Evolutionary conservation across 2,113 vertebrate species (phyloP), one percentile per base, ranked within the genome.

Genomic region (Promerops cafer): DNA sequence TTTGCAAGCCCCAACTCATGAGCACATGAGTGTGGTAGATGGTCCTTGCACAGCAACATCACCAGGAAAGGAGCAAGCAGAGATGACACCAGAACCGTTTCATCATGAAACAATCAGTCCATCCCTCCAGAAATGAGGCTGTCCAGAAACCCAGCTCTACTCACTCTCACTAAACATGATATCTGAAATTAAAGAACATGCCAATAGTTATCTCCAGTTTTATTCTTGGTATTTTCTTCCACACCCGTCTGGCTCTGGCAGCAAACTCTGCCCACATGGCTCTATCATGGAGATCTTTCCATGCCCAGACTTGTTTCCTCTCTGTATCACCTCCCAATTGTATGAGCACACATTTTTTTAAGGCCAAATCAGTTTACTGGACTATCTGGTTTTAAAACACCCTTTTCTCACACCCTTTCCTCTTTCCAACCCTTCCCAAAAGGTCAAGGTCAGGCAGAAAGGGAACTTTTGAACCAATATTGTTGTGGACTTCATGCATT

Each of bases 381-480:
- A 45, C n/a, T 65, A 49, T 69, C 37, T 61, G 63, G 37, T 83
- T 92, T 91, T 80, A 69, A 85, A 96, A 87, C 49, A 78, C 56
- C 13, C 33, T 93, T 94, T 87, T 75, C 76, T 93, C 52, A 90
- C 44, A 93, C 35, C 16, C 56, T 87, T 96, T 94, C 87, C 84
- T 93, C 39, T 94, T 94, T 76, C 68, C 72, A 91, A 13, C 7
- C 61, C 74, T 94, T 94, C 53, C 82, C 53, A 57, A 69, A 87
- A 88, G 78, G 85, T 57, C 92, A 93, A 92, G 88, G 92, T 90
- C 85, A 90, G 80, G 68, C 85, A 93, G 60, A 87, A 66, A 28
- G 53, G 70, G 78, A 96, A 95, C 89, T 92, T 95, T 70, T 94
- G 93, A 94, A 96, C 91, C 1, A 1, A 63, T 27, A 70, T 93